Evolutionary conservation across 2,113 vertebrate species (phyloP).

Genomic region (Coregonus clupeaformis): DNA sequence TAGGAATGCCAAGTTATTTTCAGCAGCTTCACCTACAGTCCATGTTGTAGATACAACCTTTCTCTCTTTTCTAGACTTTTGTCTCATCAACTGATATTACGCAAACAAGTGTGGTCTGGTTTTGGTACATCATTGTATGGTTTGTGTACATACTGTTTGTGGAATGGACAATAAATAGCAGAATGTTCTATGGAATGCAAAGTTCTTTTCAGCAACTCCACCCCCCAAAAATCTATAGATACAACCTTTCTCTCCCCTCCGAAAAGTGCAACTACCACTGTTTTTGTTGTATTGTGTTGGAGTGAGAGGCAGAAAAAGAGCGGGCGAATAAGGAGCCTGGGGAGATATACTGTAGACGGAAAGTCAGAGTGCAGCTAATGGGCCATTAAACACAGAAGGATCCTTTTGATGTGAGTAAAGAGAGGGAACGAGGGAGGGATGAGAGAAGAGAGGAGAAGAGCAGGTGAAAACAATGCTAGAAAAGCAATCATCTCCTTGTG

Average conservation of each 20-base stretch:
- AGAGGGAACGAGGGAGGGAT: constrained; percentile 13
- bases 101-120: too few relatives aligned
- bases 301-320: constrained; percentile 28
- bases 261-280: not conserved
- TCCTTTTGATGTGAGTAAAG: too few relatives aligned
- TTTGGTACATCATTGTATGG: not conserved
- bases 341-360: constrained; percentile 44
- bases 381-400: constrained; percentile 51
- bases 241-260: not conserved
- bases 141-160: not conserved
- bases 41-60: too few relatives aligned
- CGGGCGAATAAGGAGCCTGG: constrained; percentile 21
- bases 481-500: constrained; percentile 40
- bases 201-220: not conserved
- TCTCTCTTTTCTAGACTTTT: too few relatives aligned
- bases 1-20: too few relatives aligned
- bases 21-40: too few relatives aligned
- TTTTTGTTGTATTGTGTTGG: constrained; percentile 22
- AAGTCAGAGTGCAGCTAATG: too few relatives aligned
- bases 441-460: constrained; percentile 27
- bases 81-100: too few relatives aligned
- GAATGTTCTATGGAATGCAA: not conserved
- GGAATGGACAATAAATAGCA: not conserved
- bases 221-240: not conserved
- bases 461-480: constrained; percentile 44